Evolutionary conservation across 1,140 invertebrate species (phyloP).

Genomic region (Laupala kohalensis): DNA sequence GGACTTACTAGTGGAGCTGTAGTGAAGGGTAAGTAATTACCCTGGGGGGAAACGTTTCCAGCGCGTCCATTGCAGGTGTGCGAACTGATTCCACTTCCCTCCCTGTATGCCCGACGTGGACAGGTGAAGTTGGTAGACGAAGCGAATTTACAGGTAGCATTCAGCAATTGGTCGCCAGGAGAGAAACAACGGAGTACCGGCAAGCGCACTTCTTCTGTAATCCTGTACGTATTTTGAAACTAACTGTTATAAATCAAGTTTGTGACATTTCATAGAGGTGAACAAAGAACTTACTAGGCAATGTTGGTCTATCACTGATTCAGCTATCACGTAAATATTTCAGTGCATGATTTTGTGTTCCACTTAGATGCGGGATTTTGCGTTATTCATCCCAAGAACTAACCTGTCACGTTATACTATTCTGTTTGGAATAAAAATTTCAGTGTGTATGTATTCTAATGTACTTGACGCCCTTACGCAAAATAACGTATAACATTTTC

Average conservation of each 20-base stretch:
- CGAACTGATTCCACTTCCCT: slow-evolving; percentile 1
- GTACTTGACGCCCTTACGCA: too few species aligned
- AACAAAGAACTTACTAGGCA: too few species aligned
- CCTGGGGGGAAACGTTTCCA: slow-evolving; percentile 1
- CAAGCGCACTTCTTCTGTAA: neutral
- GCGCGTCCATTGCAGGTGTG: slow-evolving; percentile 6
- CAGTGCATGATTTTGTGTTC: neutral
- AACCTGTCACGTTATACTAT: neutral
- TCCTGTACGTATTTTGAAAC: neutral
- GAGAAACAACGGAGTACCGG: neutral
- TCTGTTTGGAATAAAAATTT: too few species aligned
- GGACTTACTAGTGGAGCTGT: neutral
- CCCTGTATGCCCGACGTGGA: slow-evolving; percentile 9
- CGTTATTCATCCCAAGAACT: neutral
- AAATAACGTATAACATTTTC: too few species aligned
- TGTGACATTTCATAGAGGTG: neutral
- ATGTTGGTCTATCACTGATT: too few species aligned
- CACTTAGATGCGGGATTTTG: neutral
- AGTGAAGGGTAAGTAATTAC: slow-evolving; percentile 4
- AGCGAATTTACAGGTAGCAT: slow-evolving; percentile 10
- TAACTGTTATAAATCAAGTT: neutral
- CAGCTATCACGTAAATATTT: neutral
- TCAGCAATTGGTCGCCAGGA: slow-evolving; percentile 7
- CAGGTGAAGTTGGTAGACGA: slow-evolving; percentile 6
- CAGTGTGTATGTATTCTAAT: too few species aligned